Percentiles rank a stretch among this genome's conserved stretches.
Conservation (phyloP, 2,113 vertebrate genomes). For the Pan troglodytes region NHGRI_mPanTro3-v2.1_pri NC_072409.2:73906501-73907000, state of each 20-base stretch:
- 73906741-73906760: neutral
- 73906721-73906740: neutral
- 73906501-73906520: neutral
- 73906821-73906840: too few species aligned
- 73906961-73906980: neutral
- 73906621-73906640: neutral
- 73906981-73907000: neutral
- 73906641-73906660: neutral
- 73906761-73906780: neutral
- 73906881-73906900: accelerated
- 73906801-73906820: accelerated
- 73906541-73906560: neutral
- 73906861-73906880: accelerated
- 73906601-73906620: neutral
- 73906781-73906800: neutral
- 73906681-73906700: neutral
- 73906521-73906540: neutral
- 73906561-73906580: neutral
- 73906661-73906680: neutral
- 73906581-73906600: neutral
- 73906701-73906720: neutral
- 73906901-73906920: neutral
- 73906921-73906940: accelerated
- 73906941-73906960: too few species aligned
- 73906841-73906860: too few species aligned